Base-by-base conservation (phyloP, 2,797 vertebrate species). In the Moxostoma hubbsi region DNA sequence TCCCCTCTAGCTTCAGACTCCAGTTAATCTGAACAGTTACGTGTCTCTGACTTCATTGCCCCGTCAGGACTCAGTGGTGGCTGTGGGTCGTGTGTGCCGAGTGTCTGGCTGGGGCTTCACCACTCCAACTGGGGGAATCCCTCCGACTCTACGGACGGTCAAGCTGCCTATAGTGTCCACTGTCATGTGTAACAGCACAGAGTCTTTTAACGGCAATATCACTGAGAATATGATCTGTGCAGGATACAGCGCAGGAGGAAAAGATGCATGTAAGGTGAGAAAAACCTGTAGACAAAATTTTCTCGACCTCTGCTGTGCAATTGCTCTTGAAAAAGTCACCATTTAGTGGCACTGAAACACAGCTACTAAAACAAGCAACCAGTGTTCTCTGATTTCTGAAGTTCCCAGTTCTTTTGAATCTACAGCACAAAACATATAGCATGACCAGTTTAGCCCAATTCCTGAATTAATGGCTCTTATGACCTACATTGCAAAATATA, bases 91-190 rank as follows among this genome's bases (percentile, higher is more conserved):
- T 0, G 15, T 93, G 82, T 96, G 95, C 59, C 89, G 93, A 3
- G 95, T 95, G 77, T 95, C 94, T 0, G 95, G 95, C 1, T 96
- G 95, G 95, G 95, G 95, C 6, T 93, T 88, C 86, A 94, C 91
- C 85, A 90, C 80, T 71, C 68, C 89, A 5, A 47, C 1, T 0
- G 91, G 91, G 0, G 87, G 90, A 0, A 87, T 92, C 36, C 93
- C 95, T 1, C 84, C 89, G 59, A 89, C 90, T 13, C 89, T 95
- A 12, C 91, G 86, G 62, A 94, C 93, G 0, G 94, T 95, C 47
- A 92, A 77, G 36, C 86, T 96, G n/a, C 95, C 95, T 81, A 92
- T 96, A 6, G 74, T 95, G 49, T 90, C 94, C 6, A 51, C 76
- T 0, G 9, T 86, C n/a, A 84, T 69, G n/a, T 96, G 95, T 81